A percentile compares a stretch with the other conserved stretches of the same genome.
Conservation (phyloP, 2,888 invertebrate genomes). For the Mellilla xanthometata region DNA sequence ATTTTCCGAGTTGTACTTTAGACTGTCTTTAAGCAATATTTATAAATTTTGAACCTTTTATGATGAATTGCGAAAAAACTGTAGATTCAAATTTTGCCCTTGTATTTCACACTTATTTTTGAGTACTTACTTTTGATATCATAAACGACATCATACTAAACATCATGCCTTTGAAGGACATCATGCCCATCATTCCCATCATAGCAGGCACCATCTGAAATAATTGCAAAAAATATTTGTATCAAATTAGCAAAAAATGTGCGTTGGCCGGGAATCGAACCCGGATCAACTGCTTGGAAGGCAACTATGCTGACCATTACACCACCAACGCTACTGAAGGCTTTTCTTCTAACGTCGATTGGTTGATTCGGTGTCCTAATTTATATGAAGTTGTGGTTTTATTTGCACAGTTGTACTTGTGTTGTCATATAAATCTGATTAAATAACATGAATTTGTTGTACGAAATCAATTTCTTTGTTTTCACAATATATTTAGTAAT, state of each 20-base stretch:
- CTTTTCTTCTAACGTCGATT: not conserved
- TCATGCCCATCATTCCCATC: conserved; percentile 84
- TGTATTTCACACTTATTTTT: too few species aligned
- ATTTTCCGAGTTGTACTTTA: too few species aligned
- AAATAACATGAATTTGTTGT: too few species aligned
- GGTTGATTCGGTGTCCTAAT: not conserved
- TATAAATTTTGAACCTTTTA: too few species aligned
- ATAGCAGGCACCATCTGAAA: conserved; percentile 75
- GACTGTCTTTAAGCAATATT: too few species aligned
- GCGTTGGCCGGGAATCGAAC: conserved; percentile 82
- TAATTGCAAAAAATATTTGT: not conserved
- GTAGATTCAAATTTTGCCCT: too few species aligned
- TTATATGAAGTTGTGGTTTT: not conserved
- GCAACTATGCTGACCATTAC: conserved; percentile 83
- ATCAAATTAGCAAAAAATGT: conserved; percentile 41
- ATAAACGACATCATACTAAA: conserved; percentile 84
- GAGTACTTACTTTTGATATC: conserved; percentile 76
- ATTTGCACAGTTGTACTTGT: not conserved
- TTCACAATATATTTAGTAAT: too few species aligned
- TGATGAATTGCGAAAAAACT: too few species aligned
- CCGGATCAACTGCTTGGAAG: conserved; percentile 83
- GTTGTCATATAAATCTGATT: too few species aligned
- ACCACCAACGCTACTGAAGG: conserved; percentile 69
- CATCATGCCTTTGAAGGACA: conserved; percentile 84
- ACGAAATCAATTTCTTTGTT: too few species aligned